Base-by-base conservation (phyloP, 2,888 invertebrate species). In the Antheraea yamamai region DNA sequence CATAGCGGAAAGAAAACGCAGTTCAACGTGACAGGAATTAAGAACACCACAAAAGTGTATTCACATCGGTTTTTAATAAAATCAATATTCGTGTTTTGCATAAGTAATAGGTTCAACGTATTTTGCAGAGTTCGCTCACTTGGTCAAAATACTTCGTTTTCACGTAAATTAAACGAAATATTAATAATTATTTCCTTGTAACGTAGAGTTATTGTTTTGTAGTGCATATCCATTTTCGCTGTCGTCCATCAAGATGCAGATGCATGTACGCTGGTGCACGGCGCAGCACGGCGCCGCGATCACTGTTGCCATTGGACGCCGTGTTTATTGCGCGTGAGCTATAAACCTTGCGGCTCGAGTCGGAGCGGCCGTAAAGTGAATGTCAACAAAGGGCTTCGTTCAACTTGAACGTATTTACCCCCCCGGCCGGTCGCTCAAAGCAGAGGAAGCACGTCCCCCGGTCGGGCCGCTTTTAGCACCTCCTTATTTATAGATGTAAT, bases 401-500 rank as follows among this genome's bases (percentile, higher is more conserved):
- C 87, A 86, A 86, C 85, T 85, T 87, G 87, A 82, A 83, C 89
- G 85, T 93, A 92, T 94, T 93, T 94, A 92, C 91, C 92, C 92
- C 91, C 90, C 61, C 61, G 61, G 61, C 61, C 90, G 89, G 90
- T 86, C 87, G 91, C 88, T 92, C 93, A 93, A 93, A 94, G 93
- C 91, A 86, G 84, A 93, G 94, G 94, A 94, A 92, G 89, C 92
- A 88, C 89, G 92, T 92, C 93, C 90, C 93, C 93, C 91, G 89
- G 89, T 84, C 88, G 85, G 92, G 88, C 90, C 92, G 92, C 93
- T 94, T 95, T 95, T 95, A 95, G 93, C 94, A 94, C 94, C 94
- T 94, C 90, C 91, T 90, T 94, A 95, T 94, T 95, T 94, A 92
- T 94, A 94, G 93, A 93, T 85, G 87, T 88, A 90, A 90, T 90